Evolutionary conservation across 2,113 vertebrate species (phyloP).

Genomic region (Plestiodon gilberti): DNA sequence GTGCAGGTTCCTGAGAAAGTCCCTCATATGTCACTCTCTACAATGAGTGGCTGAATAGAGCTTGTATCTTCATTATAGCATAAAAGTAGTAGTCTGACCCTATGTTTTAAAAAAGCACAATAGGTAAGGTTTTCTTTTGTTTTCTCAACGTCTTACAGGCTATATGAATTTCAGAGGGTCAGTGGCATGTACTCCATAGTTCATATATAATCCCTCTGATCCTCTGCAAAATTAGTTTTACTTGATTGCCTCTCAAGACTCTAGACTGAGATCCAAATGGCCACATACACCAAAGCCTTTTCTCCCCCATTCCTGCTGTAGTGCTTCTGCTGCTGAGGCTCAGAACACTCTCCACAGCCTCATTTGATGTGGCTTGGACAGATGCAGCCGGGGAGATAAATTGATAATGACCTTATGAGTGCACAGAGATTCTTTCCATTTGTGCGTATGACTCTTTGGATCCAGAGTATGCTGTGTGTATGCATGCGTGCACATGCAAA

Average conservation of each 20-base stretch:
- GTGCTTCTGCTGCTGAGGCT: not conserved
- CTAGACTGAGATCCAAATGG: too few relatives aligned
- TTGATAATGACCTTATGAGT: not conserved
- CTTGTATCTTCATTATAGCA: too few relatives aligned
- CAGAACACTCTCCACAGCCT: too few relatives aligned
- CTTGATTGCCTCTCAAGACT: not conserved
- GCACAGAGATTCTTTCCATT: not conserved
- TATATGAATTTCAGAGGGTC: not conserved
- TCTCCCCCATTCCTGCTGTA: not conserved
- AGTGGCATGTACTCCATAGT: not conserved
- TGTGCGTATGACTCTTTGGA: not conserved
- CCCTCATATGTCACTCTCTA: too few relatives aligned
- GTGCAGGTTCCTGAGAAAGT: too few relatives aligned
- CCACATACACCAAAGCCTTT: too few relatives aligned
- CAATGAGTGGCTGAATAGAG: too few relatives aligned
- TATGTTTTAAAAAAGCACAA: not conserved
- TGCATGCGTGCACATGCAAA: not conserved
- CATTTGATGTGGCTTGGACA: too few relatives aligned
- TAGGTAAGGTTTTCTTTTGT: not conserved
- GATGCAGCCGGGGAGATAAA: not conserved
- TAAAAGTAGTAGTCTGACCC: not conserved
- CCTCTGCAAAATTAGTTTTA: not conserved
- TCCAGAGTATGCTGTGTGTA: not conserved
- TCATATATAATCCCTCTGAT: not conserved
- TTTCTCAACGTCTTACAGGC: not conserved